Percentiles rank a stretch among this genome's conserved stretches.
Conservation (phyloP, 92 coral and sea anemone genomes). For the Epizoanthus rinbou region DNA sequence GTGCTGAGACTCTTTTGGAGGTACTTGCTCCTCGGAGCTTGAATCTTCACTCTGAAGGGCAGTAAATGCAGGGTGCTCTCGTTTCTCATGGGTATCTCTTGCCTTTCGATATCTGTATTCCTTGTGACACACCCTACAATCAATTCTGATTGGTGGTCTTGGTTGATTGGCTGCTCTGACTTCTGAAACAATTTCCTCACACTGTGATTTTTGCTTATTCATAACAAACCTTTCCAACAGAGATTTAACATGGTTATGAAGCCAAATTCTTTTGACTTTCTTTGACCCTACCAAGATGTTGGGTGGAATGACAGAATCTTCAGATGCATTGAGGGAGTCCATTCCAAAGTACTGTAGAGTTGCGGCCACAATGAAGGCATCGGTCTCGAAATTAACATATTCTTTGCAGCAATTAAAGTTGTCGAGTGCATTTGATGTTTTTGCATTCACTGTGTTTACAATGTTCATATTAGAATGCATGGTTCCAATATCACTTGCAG, state of each 20-base stretch:
- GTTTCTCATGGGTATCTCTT: slow-evolving; percentile 45
- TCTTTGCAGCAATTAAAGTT: slow-evolving; percentile 6
- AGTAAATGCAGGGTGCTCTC: slow-evolving; percentile 33
- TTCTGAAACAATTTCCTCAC: slow-evolving; percentile 2
- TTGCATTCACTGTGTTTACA: background rate
- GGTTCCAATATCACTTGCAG: background rate
- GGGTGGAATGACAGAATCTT: slow-evolving; percentile 27
- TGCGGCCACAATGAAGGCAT: slow-evolving; percentile 57
- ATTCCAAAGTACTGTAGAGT: slow-evolving; percentile 53
- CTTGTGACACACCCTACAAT: slow-evolving; percentile 59
- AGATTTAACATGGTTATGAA: background rate
- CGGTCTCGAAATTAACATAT: slow-evolving; percentile 39
- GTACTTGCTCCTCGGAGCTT: background rate
- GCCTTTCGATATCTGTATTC: slow-evolving; percentile 59
- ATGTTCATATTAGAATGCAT: slow-evolving; percentile 33
- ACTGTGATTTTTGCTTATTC: slow-evolving; percentile 11
- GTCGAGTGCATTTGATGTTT: slow-evolving; percentile 18
- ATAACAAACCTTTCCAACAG: slow-evolving; percentile 3
- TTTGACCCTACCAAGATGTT: background rate
- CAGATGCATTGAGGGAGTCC: slow-evolving; percentile 12
- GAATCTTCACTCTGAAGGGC: background rate
- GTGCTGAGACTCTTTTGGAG: background rate
- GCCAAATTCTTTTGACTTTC: background rate
- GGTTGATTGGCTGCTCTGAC: slow-evolving; percentile 18
- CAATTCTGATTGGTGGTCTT: background rate